Conservation (phyloP, 2,797 vertebrate genomes). For the Poecilia velifera region DNA sequence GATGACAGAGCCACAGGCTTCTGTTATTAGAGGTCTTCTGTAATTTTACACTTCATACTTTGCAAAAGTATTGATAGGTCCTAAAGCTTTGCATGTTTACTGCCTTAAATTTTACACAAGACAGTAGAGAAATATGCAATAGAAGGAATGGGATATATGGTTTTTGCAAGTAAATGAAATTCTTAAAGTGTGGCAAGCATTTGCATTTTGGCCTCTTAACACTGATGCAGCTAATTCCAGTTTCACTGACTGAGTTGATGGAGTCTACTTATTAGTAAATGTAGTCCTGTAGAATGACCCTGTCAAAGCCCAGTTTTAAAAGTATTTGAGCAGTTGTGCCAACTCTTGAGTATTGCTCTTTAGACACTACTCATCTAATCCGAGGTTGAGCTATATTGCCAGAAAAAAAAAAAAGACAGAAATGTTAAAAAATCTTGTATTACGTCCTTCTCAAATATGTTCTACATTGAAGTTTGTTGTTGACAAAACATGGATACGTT, state of each 20-base stretch:
- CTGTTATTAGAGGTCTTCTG: neutral
- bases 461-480: neutral
- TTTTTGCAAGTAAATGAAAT: neutral
- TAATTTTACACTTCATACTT: neutral
- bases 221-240: neutral
- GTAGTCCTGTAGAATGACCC: neutral
- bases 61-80: neutral
- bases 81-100: neutral
- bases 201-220: neutral
- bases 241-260: neutral
- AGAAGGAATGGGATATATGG: neutral
- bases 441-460: neutral
- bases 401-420: neutral
- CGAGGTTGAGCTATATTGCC: neutral
- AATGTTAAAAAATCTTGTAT: neutral
- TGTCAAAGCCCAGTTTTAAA: neutral
- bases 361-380: neutral
- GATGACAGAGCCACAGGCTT: slow-evolving; percentile 66
- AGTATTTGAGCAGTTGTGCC: neutral
- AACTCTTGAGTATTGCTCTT: neutral
- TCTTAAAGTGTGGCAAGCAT: neutral
- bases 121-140: neutral
- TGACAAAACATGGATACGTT: neutral
- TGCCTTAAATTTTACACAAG: neutral
- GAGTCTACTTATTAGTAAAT: neutral